Conservation (phyloP, 2,797 vertebrate species). For the Coregonus sp. region DNA sequence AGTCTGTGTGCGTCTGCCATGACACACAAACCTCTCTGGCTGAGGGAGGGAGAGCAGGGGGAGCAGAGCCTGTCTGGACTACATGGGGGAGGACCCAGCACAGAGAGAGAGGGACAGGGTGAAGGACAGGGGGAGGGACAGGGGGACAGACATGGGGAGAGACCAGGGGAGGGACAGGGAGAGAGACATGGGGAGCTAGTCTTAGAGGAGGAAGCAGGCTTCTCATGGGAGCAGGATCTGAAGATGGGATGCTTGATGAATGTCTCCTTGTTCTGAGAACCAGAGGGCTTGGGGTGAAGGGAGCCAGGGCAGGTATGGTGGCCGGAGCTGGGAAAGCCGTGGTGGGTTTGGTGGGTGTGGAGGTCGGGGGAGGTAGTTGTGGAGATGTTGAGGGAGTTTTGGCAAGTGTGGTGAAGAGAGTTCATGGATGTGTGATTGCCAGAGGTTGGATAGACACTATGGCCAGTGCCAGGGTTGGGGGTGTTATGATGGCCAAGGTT, state of each 20-base stretch:
- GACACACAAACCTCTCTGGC: conserved; percentile 72
- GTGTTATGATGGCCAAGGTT: no score
- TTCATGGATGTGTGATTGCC: conserved; percentile 46
- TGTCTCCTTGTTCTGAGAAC: conserved; percentile 57
- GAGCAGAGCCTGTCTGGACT: conserved; percentile 53
- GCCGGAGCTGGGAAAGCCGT: conserved; percentile 42
- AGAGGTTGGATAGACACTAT: conserved; percentile 13
- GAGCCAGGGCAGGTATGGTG: conserved; percentile 58
- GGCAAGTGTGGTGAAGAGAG: conserved; percentile 50
- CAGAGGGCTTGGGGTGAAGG: conserved; percentile 37
- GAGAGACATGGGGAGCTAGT: conserved; percentile 49
- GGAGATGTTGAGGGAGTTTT: conserved; percentile 39
- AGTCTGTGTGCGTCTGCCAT: conserved; percentile 84
- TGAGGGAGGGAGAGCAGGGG: conserved; percentile 53
- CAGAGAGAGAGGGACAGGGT: conserved; percentile 61
- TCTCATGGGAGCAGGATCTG: conserved; percentile 84
- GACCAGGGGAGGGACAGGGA: no score
- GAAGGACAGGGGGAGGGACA: conserved; percentile 26
- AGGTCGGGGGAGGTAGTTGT: conserved; percentile 30
- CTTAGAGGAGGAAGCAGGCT: conserved; percentile 65
- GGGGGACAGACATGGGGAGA: no score
- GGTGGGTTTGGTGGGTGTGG: conserved; percentile 10
- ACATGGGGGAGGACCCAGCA: conserved; percentile 42
- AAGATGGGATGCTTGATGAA: conserved; percentile 70
- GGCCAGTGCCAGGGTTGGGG: no score